A percentile compares a stretch with the other conserved stretches of the same genome.
These are phyloP conservation scores for Dryobota labecula DNA, from an alignment of 2,888 invertebrate genomes.

Conservation along the genomic window DNA sequence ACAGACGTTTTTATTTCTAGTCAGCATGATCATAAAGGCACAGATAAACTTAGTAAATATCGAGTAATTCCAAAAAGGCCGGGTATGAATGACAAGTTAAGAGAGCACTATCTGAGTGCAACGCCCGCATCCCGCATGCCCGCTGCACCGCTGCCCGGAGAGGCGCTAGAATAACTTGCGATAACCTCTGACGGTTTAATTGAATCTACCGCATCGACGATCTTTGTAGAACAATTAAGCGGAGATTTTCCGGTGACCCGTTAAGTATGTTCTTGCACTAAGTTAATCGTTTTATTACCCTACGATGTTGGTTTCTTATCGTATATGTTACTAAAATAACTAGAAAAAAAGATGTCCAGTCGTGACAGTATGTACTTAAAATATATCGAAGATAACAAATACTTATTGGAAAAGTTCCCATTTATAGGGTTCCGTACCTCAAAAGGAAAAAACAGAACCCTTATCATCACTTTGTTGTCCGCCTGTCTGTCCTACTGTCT, in stretches of 20 bases:
- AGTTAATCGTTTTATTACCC: slow-evolving; percentile 17
- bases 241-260: slow-evolving; percentile 56
- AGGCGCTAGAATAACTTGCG: slow-evolving; percentile 21
- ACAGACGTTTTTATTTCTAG: no score
- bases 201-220: slow-evolving; percentile 28
- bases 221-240: slow-evolving; percentile 23
- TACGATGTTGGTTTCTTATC: slow-evolving; percentile 23
- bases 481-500: no score
- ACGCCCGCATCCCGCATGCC: slow-evolving; percentile 11
- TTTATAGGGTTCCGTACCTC: no score
- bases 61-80: slow-evolving; percentile 14
- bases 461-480: no score
- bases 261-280: slow-evolving; percentile 11
- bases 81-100: slow-evolving; percentile 50
- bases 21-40: no score
- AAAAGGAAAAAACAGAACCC: no score
- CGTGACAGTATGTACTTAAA: background rate
- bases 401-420: background rate
- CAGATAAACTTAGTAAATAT: slow-evolving; percentile 9
- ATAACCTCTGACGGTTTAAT: slow-evolving; percentile 60
- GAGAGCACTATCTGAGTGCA: slow-evolving; percentile 39
- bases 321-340: slow-evolving; percentile 37
- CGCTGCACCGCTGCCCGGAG: background rate
- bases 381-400: background rate
- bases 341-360: background rate